Evolutionary conservation across 2,797 vertebrate species (phyloP).

Genomic region (Eidolon dupreanum): DNA sequence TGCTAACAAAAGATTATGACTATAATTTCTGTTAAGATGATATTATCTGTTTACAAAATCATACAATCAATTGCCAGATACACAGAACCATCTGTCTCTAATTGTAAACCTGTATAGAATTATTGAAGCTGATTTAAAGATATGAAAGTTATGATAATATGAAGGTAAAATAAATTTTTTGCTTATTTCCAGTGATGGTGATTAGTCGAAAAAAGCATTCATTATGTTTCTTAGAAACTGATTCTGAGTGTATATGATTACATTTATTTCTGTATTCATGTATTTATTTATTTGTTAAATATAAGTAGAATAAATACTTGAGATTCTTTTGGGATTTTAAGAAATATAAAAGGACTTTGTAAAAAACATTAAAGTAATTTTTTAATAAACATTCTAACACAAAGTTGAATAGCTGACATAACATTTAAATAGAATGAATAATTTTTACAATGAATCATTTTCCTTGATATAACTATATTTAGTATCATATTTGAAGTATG

Average conservation of each 20-base stretch:
- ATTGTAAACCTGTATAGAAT: neutral
- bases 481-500: slow-evolving; percentile 62
- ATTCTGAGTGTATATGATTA: neutral
- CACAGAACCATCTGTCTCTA: neutral
- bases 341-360: slow-evolving; percentile 35
- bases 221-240: neutral
- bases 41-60: slow-evolving; percentile 37
- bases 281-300: neutral
- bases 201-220: neutral
- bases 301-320: neutral
- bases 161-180: neutral
- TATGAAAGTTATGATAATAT: neutral
- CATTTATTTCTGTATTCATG: neutral
- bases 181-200: neutral
- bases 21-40: neutral
- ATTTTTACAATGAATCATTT: slow-evolving; percentile 54
- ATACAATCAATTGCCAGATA: neutral
- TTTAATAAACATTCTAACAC: neutral
- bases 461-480: neutral
- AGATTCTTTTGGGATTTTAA: neutral
- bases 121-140: neutral
- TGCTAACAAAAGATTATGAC: neutral
- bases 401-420: slow-evolving; percentile 42
- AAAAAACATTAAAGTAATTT: slow-evolving; percentile 63
- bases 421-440: neutral